Percentiles rank a stretch among this genome's conserved stretches.
These are phyloP conservation scores for Paragorgia papillata DNA, from an alignment of 92 coral and sea anemone species.

Conservation along the genomic window DNA sequence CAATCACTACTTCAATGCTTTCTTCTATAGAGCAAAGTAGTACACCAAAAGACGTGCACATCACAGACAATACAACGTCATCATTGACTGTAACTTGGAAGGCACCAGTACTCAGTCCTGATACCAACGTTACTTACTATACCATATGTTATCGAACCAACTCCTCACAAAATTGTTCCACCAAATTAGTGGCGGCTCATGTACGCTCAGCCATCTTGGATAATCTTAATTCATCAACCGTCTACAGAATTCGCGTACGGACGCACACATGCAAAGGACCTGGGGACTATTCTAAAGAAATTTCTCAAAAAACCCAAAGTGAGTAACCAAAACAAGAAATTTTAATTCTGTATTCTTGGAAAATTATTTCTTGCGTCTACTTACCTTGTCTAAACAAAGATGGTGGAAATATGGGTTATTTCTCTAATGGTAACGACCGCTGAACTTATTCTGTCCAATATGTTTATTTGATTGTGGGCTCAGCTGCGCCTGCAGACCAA, in stretches of 20 bases:
- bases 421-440: too few relatives aligned
- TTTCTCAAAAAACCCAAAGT: background rate
- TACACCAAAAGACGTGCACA: slow-evolving; percentile 27
- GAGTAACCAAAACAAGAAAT: too few relatives aligned
- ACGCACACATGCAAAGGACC: slow-evolving; percentile 36
- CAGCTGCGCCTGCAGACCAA: too few relatives aligned
- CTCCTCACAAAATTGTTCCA: slow-evolving; percentile 3
- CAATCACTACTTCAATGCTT: too few relatives aligned
- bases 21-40: too few relatives aligned
- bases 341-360: too few relatives aligned
- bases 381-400: too few relatives aligned
- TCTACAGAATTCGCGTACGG: slow-evolving; percentile 25
- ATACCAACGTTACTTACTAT: slow-evolving; percentile 8
- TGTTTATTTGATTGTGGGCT: too few relatives aligned
- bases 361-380: too few relatives aligned
- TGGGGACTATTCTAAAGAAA: slow-evolving; percentile 35
- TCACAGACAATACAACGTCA: slow-evolving; percentile 1
- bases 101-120: slow-evolving; percentile 14
- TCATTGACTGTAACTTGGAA: slow-evolving; percentile 17
- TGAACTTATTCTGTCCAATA: too few relatives aligned
- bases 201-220: slow-evolving; percentile 17
- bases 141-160: slow-evolving; percentile 20
- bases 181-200: slow-evolving; percentile 7
- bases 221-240: slow-evolving; percentile 19
- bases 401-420: too few relatives aligned